Conservation (phyloP, 2,797 vertebrate genomes). For the Acanthornis magna region DNA sequence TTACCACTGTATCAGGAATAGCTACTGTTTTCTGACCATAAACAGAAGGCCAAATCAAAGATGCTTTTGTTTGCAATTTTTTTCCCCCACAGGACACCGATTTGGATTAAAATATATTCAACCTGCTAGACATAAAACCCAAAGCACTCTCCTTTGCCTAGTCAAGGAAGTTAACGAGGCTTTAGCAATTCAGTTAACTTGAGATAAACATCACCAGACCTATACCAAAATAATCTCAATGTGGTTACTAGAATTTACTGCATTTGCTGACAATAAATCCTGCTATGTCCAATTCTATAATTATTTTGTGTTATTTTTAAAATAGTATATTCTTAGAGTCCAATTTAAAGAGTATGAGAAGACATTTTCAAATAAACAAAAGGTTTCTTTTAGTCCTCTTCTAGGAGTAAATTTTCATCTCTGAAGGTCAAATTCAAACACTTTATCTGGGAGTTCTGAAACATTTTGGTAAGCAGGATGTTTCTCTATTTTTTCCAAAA, state of each 20-base stretch:
- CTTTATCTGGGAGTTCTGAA: not conserved
- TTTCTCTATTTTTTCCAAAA: not conserved
- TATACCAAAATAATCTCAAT: not conserved
- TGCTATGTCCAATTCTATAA: not conserved
- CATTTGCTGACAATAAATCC: not conserved
- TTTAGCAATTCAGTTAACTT: not conserved
- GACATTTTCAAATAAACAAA: not conserved
- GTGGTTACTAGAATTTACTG: not conserved
- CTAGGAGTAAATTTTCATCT: not conserved
- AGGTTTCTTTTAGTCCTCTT: not conserved
- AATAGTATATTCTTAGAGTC: not conserved
- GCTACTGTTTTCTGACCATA: not conserved
- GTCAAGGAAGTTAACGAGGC: not conserved
- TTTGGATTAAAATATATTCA: not conserved
- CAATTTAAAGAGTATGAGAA: not conserved
- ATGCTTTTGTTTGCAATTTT: not conserved
- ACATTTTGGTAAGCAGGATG: not conserved
- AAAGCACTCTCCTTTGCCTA: not conserved
- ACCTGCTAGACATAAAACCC: not conserved
- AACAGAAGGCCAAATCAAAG: not conserved
- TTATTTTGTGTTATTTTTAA: not conserved
- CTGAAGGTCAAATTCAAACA: not conserved
- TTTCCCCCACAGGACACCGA: no score
- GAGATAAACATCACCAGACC: not conserved
- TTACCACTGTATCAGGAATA: not conserved